Evolutionary conservation across 2,113 vertebrate species (phyloP), one percentile per base, ranked within the genome.

Genomic region (Nothocercus nigrocapillus): DNA sequence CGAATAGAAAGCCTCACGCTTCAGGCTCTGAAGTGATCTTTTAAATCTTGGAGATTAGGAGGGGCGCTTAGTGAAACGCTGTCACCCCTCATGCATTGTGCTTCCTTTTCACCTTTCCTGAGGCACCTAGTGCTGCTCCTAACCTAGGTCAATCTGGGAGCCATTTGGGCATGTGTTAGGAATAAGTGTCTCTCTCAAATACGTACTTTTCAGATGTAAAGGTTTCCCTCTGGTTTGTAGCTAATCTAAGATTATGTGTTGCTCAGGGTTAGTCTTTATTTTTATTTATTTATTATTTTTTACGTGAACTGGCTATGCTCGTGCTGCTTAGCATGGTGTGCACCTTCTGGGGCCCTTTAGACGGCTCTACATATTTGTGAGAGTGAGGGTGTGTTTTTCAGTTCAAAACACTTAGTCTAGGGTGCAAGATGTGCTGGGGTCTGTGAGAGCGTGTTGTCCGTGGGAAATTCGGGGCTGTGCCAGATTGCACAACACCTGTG

Each of bases 1-100:
- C 13, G 27, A 72, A 86, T 83, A 4, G 16, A 81, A 85, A 70
- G 72, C 36, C 56, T 85, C 2, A 1, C 30, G 75, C 93, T 94
- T 38, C 61, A 68, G 91, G 88, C 72, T 88, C 93, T 91, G 67
- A 93, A 95, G 21, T 4, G 2, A 81, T 88, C 72, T 80, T 38
- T 94, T 92, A 91, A 87, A 73, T 77, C 77, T 95, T 72, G 34
- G 68, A 76, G 88, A 93, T 97, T 95, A 94, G 63, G 85, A 64
- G 61, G 45, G 72, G 49, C 80, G 70, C 89, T 74, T 12, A 62
- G 24, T 7, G 25, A 27, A 32, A 53, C 3, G 34, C 1, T 45
- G 45, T 77, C 92, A 38, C 63, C 40, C 85, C 67, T 78, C 30
- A 69, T 62, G 62, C 36, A 30, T n/a, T 45, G 59, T 53, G 82